Conservation (phyloP, 92 coral and sea anemone species). For the Virgularia gustaviana region DNA sequence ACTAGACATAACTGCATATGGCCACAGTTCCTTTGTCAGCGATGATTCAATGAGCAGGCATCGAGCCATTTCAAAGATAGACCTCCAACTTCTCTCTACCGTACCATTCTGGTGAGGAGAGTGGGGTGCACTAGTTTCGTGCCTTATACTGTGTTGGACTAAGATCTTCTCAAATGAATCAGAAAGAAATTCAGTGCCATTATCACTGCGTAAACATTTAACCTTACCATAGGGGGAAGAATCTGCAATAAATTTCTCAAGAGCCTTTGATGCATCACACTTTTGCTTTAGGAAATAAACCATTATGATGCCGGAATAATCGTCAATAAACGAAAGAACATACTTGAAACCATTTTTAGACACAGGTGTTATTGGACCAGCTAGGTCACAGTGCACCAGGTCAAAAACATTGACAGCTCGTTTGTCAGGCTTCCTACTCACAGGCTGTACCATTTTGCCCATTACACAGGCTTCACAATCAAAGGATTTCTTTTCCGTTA, state of each 20-base stretch:
- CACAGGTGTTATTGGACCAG: slow-evolving; percentile 41
- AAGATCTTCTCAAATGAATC: slow-evolving; percentile 24
- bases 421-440: slow-evolving; percentile 18
- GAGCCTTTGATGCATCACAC: slow-evolving; percentile 30
- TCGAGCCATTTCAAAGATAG: slow-evolving; percentile 46
- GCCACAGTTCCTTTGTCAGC: slow-evolving; percentile 49
- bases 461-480: slow-evolving; percentile 24
- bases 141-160: slow-evolving; percentile 33
- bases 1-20: slow-evolving; percentile 54
- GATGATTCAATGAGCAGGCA: slow-evolving; percentile 41
- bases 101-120: slow-evolving; percentile 57
- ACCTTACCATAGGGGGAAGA: slow-evolving; percentile 35
- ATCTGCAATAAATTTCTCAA: slow-evolving; percentile 39
- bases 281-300: slow-evolving; percentile 42
- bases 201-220: slow-evolving; percentile 41
- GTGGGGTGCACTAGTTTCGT: slow-evolving; percentile 48
- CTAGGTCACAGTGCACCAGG: slow-evolving; percentile 48
- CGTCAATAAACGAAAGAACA: slow-evolving; percentile 37
- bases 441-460: slow-evolving; percentile 31
- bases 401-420: slow-evolving; percentile 1
- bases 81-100: slow-evolving; percentile 49
- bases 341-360: slow-evolving; percentile 39
- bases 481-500: slow-evolving; percentile 5
- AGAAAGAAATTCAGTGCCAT: slow-evolving; percentile 38
- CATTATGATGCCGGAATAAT: slow-evolving; percentile 36